Percentiles rank a stretch among this genome's conserved stretches.
These are phyloP conservation scores for Pogona vitticeps DNA, from an alignment of 2,113 vertebrate genomes.

Conservation along the genomic window DNA sequence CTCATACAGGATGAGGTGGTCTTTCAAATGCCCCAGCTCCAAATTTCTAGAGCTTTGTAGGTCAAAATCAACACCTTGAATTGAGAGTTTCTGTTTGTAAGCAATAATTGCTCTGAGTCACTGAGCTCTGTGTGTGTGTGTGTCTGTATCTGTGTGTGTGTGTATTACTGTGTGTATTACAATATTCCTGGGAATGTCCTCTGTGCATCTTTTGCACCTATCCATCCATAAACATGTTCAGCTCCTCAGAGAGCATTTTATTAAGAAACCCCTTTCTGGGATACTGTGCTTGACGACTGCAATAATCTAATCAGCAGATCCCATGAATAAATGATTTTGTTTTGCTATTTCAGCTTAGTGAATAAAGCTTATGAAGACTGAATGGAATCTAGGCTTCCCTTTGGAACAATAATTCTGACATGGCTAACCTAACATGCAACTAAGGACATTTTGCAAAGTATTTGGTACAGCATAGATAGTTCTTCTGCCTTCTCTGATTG, in stretches of 20 bases:
- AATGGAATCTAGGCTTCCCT: constrained; percentile 47
- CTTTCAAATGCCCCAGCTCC: not conserved
- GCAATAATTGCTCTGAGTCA: too few species aligned
- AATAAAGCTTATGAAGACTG: constrained; percentile 43
- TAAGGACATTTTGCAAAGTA: constrained; percentile 47
- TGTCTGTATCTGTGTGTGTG: too few species aligned
- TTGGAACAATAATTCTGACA: constrained; percentile 50
- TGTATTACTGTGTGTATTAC: too few species aligned
- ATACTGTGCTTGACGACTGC: not conserved
- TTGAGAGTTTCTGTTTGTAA: not conserved
- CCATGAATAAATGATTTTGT: constrained; percentile 11
- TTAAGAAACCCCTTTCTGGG: not conserved
- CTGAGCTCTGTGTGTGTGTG: too few species aligned
- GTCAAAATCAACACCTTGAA: not conserved
- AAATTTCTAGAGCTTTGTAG: constrained; percentile 19
- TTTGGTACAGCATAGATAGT: constrained; percentile 62
- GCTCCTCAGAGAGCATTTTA: not conserved
- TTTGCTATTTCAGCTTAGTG: constrained; percentile 39
- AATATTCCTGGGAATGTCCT: too few species aligned
- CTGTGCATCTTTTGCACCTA: too few species aligned
- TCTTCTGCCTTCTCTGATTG: constrained; percentile 67
- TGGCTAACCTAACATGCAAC: constrained; percentile 55
- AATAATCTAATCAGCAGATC: constrained; percentile 12
- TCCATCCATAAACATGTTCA: too few species aligned
- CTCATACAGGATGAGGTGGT: not conserved